phyloP scores from a whole-genome alignment of 2,888 invertebrate species.

The Druceiella hillmani region DNA sequence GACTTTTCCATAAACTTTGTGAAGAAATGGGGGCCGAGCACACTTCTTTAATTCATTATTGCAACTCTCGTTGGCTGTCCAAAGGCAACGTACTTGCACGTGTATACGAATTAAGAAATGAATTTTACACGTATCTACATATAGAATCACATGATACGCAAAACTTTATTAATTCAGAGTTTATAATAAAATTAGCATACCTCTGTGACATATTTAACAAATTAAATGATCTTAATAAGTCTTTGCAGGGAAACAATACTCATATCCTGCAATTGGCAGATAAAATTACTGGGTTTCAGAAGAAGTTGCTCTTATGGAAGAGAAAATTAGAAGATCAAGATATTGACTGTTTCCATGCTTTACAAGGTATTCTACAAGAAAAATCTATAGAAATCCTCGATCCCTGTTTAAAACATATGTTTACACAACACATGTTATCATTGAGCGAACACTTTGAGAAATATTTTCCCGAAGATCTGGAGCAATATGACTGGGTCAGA shows the following conservation, averaged over 20 bases:
- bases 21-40: slow-evolving; percentile 15
- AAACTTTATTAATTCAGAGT: slow-evolving; percentile 13
- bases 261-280: slow-evolving; percentile 12
- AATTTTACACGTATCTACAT: slow-evolving; percentile 15
- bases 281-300: slow-evolving; percentile 14
- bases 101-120: slow-evolving; percentile 16
- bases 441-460: slow-evolving; percentile 11
- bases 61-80: slow-evolving; percentile 11
- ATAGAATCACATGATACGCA: slow-evolving; percentile 9
- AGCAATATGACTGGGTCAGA: slow-evolving; percentile 19
- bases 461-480: slow-evolving; percentile 19
- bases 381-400: slow-evolving; percentile 12
- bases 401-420: slow-evolving; percentile 17
- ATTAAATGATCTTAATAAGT: slow-evolving; percentile 17
- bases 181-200: slow-evolving; percentile 16
- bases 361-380: slow-evolving; percentile 18
- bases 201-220: too few species aligned
- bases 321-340: slow-evolving; percentile 12
- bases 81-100: slow-evolving; percentile 15
- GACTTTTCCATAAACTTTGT: slow-evolving; percentile 18
- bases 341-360: slow-evolving; percentile 17
- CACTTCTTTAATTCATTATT: slow-evolving; percentile 8
- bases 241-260: slow-evolving; percentile 16
- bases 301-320: slow-evolving; percentile 20
- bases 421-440: slow-evolving; percentile 18